A percentile compares a stretch with the other conserved stretches of the same genome.
Conservation (phyloP, 2,888 invertebrate genomes). For the Schrankia costaestrigalis region DNA sequence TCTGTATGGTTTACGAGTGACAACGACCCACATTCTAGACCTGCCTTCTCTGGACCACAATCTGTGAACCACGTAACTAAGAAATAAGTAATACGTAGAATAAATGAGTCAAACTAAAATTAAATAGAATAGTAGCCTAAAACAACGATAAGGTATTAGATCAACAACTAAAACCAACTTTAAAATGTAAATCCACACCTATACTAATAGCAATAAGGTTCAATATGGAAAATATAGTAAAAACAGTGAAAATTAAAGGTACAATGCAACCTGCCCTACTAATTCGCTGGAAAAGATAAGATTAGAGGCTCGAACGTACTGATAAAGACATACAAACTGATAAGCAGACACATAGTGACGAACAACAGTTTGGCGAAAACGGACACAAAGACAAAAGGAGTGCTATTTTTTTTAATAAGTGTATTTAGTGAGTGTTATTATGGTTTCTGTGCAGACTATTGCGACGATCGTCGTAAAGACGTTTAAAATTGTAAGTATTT, state of each 20-base stretch:
- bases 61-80: no score
- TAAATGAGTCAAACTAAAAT: constrained; percentile 24
- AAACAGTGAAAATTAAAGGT: constrained; percentile 19
- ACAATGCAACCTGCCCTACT: constrained; percentile 65
- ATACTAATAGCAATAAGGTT: constrained; percentile 18
- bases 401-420: constrained; percentile 28
- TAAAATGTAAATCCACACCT: constrained; percentile 15
- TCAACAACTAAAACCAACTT: constrained; percentile 14
- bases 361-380: constrained; percentile 51
- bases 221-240: constrained; percentile 4
- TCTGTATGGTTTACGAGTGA: no score
- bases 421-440: constrained; percentile 67
- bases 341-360: constrained; percentile 66
- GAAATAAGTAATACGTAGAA: no score
- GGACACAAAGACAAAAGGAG: constrained; percentile 56
- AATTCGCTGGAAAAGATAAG: constrained; percentile 73
- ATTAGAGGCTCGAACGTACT: constrained; percentile 47
- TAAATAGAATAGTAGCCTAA: constrained; percentile 33
- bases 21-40: no score
- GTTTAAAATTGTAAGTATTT: constrained; percentile 88
- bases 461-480: constrained; percentile 90
- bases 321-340: constrained; percentile 40
- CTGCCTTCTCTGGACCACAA: no score
- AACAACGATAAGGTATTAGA: constrained; percentile 21
- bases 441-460: constrained; percentile 91